Conservation (phyloP, 2,888 invertebrate species). For the Drosophila acutilabella region DNA sequence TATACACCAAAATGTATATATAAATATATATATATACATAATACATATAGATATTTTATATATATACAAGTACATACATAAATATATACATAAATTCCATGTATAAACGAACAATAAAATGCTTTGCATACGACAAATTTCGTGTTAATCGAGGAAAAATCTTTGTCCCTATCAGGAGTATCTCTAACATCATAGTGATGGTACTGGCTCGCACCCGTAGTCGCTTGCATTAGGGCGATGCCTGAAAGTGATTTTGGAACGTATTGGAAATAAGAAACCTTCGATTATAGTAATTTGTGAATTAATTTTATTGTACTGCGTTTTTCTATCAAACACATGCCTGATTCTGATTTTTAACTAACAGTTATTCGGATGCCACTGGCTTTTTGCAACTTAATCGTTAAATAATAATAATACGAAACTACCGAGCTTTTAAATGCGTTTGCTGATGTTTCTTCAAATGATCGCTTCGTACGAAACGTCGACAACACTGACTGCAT, state of each 20-base stretch:
- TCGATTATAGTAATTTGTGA: constrained; percentile 47
- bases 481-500: constrained; percentile 77
- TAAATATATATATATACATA: constrained; percentile 44
- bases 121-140: constrained; percentile 62
- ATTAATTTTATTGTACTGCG: constrained; percentile 74
- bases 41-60: constrained; percentile 46
- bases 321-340: constrained; percentile 62
- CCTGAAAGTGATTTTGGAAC: too few species aligned
- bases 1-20: constrained; percentile 72
- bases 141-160: not conserved
- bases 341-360: constrained; percentile 68
- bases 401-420: constrained; percentile 46
- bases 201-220: not conserved
- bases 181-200: not conserved
- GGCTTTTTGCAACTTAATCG: constrained; percentile 58
- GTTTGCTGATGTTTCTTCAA: constrained; percentile 83
- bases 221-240: too few species aligned
- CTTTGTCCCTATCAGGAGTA: not conserved
- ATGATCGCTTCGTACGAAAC: constrained; percentile 82
- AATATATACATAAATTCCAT: constrained; percentile 67
- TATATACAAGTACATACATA: constrained; percentile 46
- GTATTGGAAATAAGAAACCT: too few species aligned
- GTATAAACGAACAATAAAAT: constrained; percentile 71
- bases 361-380: constrained; percentile 69
- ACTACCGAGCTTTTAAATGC: constrained; percentile 76